Evolutionary conservation across 1,140 invertebrate genomes (phyloP).

Genomic region (Agrypnia vestita): DNA sequence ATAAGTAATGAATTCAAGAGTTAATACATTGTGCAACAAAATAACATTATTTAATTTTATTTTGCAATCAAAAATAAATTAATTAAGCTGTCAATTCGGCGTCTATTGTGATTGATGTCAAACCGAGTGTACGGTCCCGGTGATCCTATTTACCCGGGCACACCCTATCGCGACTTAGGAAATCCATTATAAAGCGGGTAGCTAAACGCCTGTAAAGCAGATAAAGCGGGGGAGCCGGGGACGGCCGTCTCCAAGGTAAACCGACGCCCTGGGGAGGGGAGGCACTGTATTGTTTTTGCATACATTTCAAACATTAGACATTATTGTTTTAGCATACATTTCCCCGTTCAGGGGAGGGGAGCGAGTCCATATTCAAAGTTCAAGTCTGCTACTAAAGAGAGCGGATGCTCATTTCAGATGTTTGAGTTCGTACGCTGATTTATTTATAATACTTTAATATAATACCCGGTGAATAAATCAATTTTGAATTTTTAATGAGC

Average conservation of each 20-base stretch:
- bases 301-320: slow-evolving; percentile 62
- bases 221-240: slow-evolving; percentile 43
- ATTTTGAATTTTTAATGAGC: neutral
- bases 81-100: neutral
- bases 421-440: neutral
- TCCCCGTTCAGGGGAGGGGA: no score
- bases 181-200: slow-evolving; percentile 58
- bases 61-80: no score
- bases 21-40: no score
- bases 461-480: no score
- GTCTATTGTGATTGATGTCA: slow-evolving; percentile 29
- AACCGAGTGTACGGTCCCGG: slow-evolving; percentile 20
- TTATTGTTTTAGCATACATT: slow-evolving; percentile 62
- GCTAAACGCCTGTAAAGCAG: slow-evolving; percentile 60
- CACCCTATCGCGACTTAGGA: slow-evolving; percentile 24
- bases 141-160: slow-evolving; percentile 5
- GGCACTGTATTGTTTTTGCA: slow-evolving; percentile 61
- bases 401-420: slow-evolving; percentile 26
- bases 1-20: no score
- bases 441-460: no score
- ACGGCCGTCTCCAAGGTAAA: slow-evolving; percentile 57
- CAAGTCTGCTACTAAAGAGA: slow-evolving; percentile 20
- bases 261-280: slow-evolving; percentile 43
- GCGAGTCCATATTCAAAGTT: slow-evolving; percentile 19
- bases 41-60: no score